Evolutionary conservation across 2,888 invertebrate species (phyloP), one percentile per base, ranked within the genome.

Genomic region (Andrena flavipes): DNA sequence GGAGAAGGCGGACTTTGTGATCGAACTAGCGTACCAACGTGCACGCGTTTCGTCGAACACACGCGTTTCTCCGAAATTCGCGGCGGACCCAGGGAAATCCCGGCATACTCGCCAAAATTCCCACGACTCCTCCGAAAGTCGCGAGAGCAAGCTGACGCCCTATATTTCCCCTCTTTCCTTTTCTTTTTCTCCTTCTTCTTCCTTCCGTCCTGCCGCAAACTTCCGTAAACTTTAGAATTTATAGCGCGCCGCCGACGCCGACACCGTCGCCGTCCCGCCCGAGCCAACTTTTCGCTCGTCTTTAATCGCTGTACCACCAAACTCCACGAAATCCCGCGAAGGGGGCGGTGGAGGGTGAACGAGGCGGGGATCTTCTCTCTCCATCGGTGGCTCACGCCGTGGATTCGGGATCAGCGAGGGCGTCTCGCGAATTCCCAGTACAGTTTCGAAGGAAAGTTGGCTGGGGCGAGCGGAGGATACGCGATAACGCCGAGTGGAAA

Each of bases 51-150:
- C 62, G 26, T 20, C 42, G 64, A 65, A 6, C 48, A 13, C 33
- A 23, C 33, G 65, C 35, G 63, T 54, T 56, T 78, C 75, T 75
- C 54, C 75, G 68, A 78, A 75, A 75, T 69, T 56, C 48, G 54
- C 51, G 33, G 68, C 75, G 42, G 16, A 1, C 10, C 16, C 29
- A 23, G 5, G 10, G 3, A 29, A 30, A n/a, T 1, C 65, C 65
- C n/a, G n/a, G 26, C n/a, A 5, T 13, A 29, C 10, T 26, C 35
- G 68, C 2, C 30, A 8, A 1, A 23, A 13, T 23, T n/a, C 20
- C 3, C 2, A n/a, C n/a, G 59, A 51, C 13, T 13, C 49, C 26
- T 8, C 20, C 8, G 30, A 60, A 30, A 60, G 59, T n/a, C 60
- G 56, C 56, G 56, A 4, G 56, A 56, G 23, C 23, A 56, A 20